These are phyloP conservation scores for Thalassaphorura encarpata DNA, from an alignment of 1,140 invertebrate genomes.

Conservation along the genomic window DNA sequence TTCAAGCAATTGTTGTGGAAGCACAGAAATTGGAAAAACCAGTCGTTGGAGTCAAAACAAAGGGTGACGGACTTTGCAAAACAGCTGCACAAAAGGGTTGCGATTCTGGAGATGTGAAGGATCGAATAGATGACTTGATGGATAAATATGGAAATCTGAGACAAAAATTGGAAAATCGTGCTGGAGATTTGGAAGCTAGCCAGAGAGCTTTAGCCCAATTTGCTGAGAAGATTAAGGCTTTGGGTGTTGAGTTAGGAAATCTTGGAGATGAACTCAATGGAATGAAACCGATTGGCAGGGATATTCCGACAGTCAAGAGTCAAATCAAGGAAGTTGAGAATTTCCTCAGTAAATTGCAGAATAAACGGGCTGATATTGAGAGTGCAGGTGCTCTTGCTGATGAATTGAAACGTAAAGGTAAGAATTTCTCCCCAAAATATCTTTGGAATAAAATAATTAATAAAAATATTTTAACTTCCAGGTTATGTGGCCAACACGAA, in stretches of 20 bases:
- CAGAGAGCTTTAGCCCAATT: constrained; percentile 76
- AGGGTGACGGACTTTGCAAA: constrained; percentile 62
- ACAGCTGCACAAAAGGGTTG: constrained; percentile 50
- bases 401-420: constrained; percentile 59
- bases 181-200: constrained; percentile 70
- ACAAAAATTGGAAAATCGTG: constrained; percentile 63
- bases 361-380: constrained; percentile 52
- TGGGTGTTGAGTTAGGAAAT: constrained; percentile 61
- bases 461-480: no score
- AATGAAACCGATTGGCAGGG: constrained; percentile 73
- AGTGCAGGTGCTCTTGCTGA: constrained; percentile 62
- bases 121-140: constrained; percentile 63
- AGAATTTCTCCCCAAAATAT: background rate
- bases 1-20: constrained; percentile 66
- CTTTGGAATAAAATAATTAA: no score
- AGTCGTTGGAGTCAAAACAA: constrained; percentile 54
- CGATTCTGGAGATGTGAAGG: constrained; percentile 60
- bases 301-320: constrained; percentile 68
- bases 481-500: constrained; percentile 65
- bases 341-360: constrained; percentile 51
- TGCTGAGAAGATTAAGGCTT: constrained; percentile 68
- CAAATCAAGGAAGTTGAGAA: constrained; percentile 70
- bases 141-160: constrained; percentile 69
- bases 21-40: constrained; percentile 62
- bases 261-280: constrained; percentile 73